phyloP scores from a whole-genome alignment of 2,113 vertebrate species.

The Callocephalon fimbriatum region DNA sequence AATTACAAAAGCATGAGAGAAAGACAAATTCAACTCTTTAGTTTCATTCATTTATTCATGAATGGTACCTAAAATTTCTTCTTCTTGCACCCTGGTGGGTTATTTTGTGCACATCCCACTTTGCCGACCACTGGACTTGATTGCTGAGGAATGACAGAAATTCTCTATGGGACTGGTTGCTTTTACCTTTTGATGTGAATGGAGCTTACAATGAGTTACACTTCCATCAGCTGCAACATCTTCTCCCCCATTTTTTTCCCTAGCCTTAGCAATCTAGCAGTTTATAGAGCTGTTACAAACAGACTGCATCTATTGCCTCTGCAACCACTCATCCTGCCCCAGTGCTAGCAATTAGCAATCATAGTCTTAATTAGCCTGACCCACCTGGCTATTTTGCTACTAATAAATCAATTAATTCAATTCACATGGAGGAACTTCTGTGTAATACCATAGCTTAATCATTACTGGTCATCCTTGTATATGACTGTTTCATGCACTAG shows the following conservation, averaged over 20 bases:
- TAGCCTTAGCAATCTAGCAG: neutral
- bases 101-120: neutral
- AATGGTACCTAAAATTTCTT: neutral
- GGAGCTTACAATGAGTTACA: neutral
- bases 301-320: slow-evolving; percentile 28
- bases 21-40: neutral
- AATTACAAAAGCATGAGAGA: neutral
- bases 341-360: slow-evolving; percentile 78
- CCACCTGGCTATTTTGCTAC: slow-evolving; percentile 77
- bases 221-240: neutral
- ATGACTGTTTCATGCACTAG: neutral
- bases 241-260: neutral
- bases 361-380: slow-evolving; percentile 78
- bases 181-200: neutral
- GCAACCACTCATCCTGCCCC: slow-evolving; percentile 51
- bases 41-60: neutral
- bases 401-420: slow-evolving; percentile 82
- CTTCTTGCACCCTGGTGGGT: neutral
- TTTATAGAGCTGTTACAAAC: slow-evolving; percentile 18
- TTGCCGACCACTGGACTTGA: neutral
- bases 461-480: slow-evolving; percentile 68
- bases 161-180: neutral
- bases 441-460: slow-evolving; percentile 63
- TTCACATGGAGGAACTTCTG: slow-evolving; percentile 65
- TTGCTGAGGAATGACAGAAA: neutral